Conservation (phyloP, 1,140 invertebrate species). For the Drosophila bocqueti region DNA sequence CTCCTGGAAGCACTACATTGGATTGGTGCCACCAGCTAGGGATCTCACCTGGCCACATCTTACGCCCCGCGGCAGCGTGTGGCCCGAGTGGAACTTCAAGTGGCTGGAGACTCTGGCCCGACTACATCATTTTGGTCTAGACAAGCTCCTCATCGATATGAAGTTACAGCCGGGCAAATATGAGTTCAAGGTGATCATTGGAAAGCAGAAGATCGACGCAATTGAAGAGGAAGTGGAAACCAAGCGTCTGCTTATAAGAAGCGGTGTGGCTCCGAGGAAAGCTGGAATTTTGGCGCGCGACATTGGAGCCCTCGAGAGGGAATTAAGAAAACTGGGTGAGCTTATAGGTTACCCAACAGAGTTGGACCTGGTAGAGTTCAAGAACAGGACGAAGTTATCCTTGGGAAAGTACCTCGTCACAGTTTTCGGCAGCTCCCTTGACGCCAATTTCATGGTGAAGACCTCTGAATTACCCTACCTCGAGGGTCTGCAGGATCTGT, state of each 20-base stretch:
- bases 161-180: neutral
- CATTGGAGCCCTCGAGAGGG: neutral
- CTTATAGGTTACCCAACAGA: too few species aligned
- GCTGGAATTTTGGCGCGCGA: neutral
- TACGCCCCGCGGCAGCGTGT: too few species aligned
- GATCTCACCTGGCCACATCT: too few species aligned
- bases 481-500: neutral
- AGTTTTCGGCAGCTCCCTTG: neutral
- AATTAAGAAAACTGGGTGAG: neutral
- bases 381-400: neutral
- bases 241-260: neutral
- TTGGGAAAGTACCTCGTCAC: neutral
- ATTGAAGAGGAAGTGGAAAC: too few species aligned
- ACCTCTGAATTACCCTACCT: neutral
- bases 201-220: neutral
- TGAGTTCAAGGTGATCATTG: neutral
- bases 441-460: neutral
- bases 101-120: slow-evolving; percentile 2
- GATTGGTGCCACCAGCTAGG: too few species aligned
- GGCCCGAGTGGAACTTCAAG: neutral
- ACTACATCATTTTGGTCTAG: neutral
- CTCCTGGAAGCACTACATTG: too few species aligned
- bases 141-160: neutral
- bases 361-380: neutral
- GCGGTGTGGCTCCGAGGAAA: neutral